Percentiles rank a stretch among this genome's conserved stretches.
Evolutionary conservation across 1,140 invertebrate species (phyloP).

Genomic region (Periplaneta americana): DNA sequence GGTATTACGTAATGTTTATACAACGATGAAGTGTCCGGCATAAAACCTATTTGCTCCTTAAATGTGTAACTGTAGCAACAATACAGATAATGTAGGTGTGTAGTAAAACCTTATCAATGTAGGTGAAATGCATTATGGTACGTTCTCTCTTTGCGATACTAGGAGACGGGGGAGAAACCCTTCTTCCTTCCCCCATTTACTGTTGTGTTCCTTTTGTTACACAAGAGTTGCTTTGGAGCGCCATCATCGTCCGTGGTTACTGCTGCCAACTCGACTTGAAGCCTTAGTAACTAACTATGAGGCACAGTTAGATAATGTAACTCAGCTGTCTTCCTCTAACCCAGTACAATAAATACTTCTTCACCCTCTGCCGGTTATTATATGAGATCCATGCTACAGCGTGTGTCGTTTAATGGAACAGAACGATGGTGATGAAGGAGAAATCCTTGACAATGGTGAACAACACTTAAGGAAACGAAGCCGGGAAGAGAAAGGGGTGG

Average conservation of each 20-base stretch:
- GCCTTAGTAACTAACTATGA: neutral
- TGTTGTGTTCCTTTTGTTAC: neutral
- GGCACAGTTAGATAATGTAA: neutral
- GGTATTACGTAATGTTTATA: too few relatives aligned
- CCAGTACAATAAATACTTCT: neutral
- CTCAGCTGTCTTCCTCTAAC: neutral
- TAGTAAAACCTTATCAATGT: neutral
- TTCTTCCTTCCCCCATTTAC: neutral
- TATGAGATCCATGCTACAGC: neutral
- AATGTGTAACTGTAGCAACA: too few relatives aligned
- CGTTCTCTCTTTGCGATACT: neutral
- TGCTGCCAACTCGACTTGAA: neutral
- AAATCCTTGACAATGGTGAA: neutral
- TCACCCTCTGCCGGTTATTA: neutral
- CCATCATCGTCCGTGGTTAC: neutral
- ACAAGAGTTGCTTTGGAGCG: neutral
- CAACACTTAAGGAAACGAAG: neutral
- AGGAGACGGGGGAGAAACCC: neutral
- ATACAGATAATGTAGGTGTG: too few relatives aligned
- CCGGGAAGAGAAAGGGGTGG: neutral
- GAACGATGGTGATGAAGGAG: neutral
- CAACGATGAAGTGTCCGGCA: too few relatives aligned
- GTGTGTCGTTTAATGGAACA: neutral
- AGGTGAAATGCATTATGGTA: neutral
- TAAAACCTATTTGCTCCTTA: too few relatives aligned